Percentiles rank a stretch among this genome's conserved stretches.
These are phyloP conservation scores for Atethmia centrago DNA, from an alignment of 2,888 invertebrate genomes.

Conservation along the genomic window DNA sequence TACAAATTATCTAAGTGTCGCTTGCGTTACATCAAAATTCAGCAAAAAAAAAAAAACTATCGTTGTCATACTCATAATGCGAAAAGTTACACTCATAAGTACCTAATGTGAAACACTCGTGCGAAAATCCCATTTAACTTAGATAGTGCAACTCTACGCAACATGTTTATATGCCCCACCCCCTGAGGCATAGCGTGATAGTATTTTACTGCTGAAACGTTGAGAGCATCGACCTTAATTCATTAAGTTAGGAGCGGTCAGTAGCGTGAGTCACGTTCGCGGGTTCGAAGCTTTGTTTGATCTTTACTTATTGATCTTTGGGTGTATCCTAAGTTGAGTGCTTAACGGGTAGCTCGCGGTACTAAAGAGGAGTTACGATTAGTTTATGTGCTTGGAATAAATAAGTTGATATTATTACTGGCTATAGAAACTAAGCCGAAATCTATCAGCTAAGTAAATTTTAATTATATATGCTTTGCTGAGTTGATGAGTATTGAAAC, in stretches of 20 bases:
- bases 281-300: slow-evolving; percentile 47
- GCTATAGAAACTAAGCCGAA: not conserved
- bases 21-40: not conserved
- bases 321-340: slow-evolving; percentile 25
- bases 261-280: slow-evolving; percentile 63
- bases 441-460: not conserved
- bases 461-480: not conserved
- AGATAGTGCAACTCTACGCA: slow-evolving; percentile 7
- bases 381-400: slow-evolving; percentile 1
- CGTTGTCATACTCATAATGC: not conserved
- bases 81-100: not conserved
- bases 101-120: not conserved
- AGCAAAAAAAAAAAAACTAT: not conserved
- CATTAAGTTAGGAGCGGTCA: slow-evolving; percentile 67
- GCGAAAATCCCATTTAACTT: slow-evolving; percentile 17
- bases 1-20: not conserved
- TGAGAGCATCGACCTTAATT: slow-evolving; percentile 68
- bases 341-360: slow-evolving; percentile 32
- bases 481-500: not conserved
- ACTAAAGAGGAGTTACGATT: not conserved
- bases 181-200: slow-evolving; percentile 38
- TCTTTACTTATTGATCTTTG: slow-evolving; percentile 45
- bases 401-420: not conserved
- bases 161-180: slow-evolving; percentile 11
- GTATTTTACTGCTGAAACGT: slow-evolving; percentile 55